Evolutionary conservation across 2,888 invertebrate species (phyloP).

Genomic region (Proisotoma minuta): DNA sequence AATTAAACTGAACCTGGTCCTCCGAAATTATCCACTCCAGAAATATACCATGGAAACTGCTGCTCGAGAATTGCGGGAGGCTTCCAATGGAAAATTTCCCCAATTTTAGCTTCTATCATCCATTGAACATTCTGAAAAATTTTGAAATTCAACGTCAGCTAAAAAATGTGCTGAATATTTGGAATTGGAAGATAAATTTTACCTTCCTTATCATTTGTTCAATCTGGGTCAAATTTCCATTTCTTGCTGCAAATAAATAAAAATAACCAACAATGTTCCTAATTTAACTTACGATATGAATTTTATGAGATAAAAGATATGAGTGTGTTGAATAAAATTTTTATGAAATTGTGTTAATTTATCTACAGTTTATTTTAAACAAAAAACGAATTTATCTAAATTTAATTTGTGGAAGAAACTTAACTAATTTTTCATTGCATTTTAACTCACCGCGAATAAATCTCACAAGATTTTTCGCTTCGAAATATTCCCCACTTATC

Average conservation of each 20-base stretch:
- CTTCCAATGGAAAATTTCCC: not conserved
- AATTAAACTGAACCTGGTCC: slow-evolving; percentile 11
- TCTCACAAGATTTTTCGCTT: slow-evolving; percentile 17
- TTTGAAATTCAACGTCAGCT: too few relatives aligned
- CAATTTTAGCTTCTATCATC: slow-evolving; percentile 16
- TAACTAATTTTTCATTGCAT: too few relatives aligned
- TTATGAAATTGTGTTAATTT: too few relatives aligned
- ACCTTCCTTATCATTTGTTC: not conserved
- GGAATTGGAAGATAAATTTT: too few relatives aligned
- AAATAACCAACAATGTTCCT: too few relatives aligned
- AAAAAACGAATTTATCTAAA: too few relatives aligned
- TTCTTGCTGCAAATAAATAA: not conserved
- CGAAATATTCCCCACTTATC: slow-evolving; percentile 12
- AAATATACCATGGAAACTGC: slow-evolving; percentile 18
- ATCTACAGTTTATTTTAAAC: too few relatives aligned
- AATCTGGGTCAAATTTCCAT: not conserved
- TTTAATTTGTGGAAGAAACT: too few relatives aligned
- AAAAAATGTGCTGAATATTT: too few relatives aligned
- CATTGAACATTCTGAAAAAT: slow-evolving; percentile 21
- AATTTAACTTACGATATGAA: not conserved
- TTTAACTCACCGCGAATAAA: slow-evolving; percentile 17
- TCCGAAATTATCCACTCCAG: slow-evolving; percentile 21
- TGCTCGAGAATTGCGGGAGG: slow-evolving; percentile 13
- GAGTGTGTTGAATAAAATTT: too few relatives aligned
- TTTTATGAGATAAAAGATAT: not conserved